Evolutionary conservation across 2,797 vertebrate species (phyloP).

Genomic region (Xyrichtys novacula): DNA sequence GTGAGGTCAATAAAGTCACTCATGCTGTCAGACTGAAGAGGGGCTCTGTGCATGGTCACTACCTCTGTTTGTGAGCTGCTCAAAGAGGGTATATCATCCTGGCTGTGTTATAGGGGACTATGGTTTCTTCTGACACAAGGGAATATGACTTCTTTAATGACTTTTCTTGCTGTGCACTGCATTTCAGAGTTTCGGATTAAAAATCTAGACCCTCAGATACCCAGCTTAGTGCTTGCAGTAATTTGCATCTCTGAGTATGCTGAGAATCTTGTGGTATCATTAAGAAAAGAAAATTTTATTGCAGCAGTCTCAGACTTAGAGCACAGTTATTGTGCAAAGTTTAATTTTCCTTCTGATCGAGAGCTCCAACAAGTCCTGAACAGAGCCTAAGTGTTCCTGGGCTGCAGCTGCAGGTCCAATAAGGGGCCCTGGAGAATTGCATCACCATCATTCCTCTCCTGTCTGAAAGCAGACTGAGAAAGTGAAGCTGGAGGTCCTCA

Average conservation of each 20-base stretch:
- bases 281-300: neutral
- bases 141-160: neutral
- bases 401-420: constrained; percentile 70
- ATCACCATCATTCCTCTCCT: constrained; percentile 74
- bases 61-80: constrained; percentile 21
- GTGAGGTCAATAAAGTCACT: constrained; percentile 30
- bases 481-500: constrained; percentile 22
- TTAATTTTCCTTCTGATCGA: constrained; percentile 1
- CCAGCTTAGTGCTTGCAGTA: too few species aligned
- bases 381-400: constrained; percentile 40
- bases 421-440: constrained; percentile 69
- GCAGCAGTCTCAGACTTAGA: neutral
- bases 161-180: neutral
- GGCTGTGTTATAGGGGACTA: neutral
- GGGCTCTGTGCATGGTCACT: constrained; percentile 18
- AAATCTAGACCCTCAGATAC: neutral
- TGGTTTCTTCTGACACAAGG: neutral
- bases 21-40: constrained; percentile 8
- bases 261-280: neutral
- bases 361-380: constrained; percentile 35
- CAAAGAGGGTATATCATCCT: neutral
- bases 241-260: neutral
- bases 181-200: constrained; percentile 1
- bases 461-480: constrained; percentile 64
- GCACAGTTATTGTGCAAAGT: neutral